Base-by-base conservation (phyloP, 1,140 invertebrate genomes). In the Zaprionus lachaisei region DNA sequence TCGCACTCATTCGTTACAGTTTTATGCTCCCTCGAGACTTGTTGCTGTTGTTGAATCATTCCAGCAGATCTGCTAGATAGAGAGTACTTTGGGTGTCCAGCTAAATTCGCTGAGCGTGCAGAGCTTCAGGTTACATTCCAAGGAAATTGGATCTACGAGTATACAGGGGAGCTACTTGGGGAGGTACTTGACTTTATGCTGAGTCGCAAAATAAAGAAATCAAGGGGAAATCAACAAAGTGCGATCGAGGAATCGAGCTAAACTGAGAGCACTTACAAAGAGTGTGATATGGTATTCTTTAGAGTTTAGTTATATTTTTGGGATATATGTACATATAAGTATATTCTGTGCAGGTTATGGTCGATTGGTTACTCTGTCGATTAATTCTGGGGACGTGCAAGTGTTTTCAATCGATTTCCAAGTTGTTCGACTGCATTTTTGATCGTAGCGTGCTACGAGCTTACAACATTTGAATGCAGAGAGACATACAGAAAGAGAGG, bases 371-470 rank as follows among this genome's bases (percentile, higher is more conserved):
- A 47, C 47, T 20, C 31, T 51, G 58, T 55, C n/a, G 38, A 26
- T 51, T 34, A 34, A 56, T 80, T 22, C 38, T 44, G 17, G 55
- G 38, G 26, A 55, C 26, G 55, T 49, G 54, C 51, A 60, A 37
- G 22, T 26, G 15, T n/a, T 38, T 47, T 47, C 41, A 17, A 58
- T 70, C 79, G 65, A 78, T 75, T 65, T 61, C 41, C 62, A 75
- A 82, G 57, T 82, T 62, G 71, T 55, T 74, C 60, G 71, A 82
- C 80, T 17, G 28, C 80, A 82, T 83, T 83, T 83, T 81, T 78
- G 65, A 62, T 79, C 74, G 62, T 73, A 60, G 74, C 41, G 34
- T 56, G 34, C 67, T 63, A 65, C 41, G 76, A 71, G 64, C 76
- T 79, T 44, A 65, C 56, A 71, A 9, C 47, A 71, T 76, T 75